These are phyloP conservation scores for Drosophila differens DNA, from an alignment of 2,888 invertebrate genomes.

Conservation along the genomic window DNA sequence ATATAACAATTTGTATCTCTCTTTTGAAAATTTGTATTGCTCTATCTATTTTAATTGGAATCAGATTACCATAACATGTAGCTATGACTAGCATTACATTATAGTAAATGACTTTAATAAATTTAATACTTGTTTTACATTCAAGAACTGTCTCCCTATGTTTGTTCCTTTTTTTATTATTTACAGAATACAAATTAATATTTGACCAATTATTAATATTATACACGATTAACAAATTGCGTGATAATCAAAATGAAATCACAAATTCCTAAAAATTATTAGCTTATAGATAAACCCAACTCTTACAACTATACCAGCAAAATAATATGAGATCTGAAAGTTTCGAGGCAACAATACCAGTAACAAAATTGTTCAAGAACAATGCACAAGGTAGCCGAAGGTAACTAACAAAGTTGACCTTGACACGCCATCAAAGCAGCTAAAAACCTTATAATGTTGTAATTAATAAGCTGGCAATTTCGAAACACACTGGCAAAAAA, in stretches of 20 bases:
- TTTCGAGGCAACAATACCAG: conserved; percentile 27
- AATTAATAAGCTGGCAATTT: conserved; percentile 46
- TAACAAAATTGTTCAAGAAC: conserved; percentile 52
- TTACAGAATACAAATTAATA: neutral
- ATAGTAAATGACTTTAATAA: neutral
- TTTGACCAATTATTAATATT: neutral
- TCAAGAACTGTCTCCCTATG: neutral
- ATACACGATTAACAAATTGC: neutral
- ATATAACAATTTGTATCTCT: neutral
- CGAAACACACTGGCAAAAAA: conserved; percentile 30
- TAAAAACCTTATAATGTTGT: conserved; percentile 53
- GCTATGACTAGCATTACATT: neutral
- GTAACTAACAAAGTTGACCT: conserved; percentile 43
- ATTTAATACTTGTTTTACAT: neutral
- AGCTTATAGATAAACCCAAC: neutral
- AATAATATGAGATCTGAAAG: conserved; percentile 4
- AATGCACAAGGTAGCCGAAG: conserved; percentile 37
- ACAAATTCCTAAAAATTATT: neutral
- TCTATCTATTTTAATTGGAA: neutral
- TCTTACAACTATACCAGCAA: neutral
- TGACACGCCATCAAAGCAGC: conserved; percentile 63
- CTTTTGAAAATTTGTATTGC: neutral
- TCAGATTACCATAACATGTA: neutral
- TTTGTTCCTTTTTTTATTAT: neutral
- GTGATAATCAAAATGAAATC: neutral